These are phyloP conservation scores for Ptychadena robeensis DNA, from an alignment of 2,797 vertebrate genomes.

Conservation along the genomic window DNA sequence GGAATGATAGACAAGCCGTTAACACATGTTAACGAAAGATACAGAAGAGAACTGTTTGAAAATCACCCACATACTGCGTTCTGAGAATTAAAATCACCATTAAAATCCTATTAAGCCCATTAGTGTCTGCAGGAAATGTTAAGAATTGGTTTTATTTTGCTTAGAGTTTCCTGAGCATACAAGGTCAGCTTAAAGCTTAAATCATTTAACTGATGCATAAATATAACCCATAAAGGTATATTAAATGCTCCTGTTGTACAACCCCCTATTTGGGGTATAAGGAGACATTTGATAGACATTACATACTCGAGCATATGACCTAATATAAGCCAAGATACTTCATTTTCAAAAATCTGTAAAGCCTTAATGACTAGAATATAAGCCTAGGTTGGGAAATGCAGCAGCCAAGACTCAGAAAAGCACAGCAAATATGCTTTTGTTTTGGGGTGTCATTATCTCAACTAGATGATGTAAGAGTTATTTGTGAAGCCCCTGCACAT, in stretches of 20 bases:
- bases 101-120: constrained; percentile 50
- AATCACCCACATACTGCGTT: constrained; percentile 37
- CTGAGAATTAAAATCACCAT: constrained; percentile 46
- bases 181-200: constrained; percentile 18
- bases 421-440: too few species aligned
- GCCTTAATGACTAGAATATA: too few species aligned
- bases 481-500: too few species aligned
- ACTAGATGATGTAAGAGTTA: too few species aligned
- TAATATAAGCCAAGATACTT: too few species aligned
- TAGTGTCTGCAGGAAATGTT: constrained; percentile 47
- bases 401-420: too few species aligned
- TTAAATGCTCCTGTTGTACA: not conserved
- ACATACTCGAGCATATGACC: too few species aligned
- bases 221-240: constrained; percentile 18
- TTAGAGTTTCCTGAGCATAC: constrained; percentile 32
- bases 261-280: not conserved
- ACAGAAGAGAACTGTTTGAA: constrained; percentile 1
- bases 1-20: not conserved
- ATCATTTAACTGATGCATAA: constrained; percentile 42
- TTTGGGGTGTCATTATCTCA: too few species aligned
- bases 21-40: not conserved
- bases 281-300: too few species aligned
- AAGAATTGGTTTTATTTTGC: constrained; percentile 41
- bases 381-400: too few species aligned
- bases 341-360: too few species aligned